Conservation (phyloP, 1,140 invertebrate species). For the Drosophila repletoides region DNA sequence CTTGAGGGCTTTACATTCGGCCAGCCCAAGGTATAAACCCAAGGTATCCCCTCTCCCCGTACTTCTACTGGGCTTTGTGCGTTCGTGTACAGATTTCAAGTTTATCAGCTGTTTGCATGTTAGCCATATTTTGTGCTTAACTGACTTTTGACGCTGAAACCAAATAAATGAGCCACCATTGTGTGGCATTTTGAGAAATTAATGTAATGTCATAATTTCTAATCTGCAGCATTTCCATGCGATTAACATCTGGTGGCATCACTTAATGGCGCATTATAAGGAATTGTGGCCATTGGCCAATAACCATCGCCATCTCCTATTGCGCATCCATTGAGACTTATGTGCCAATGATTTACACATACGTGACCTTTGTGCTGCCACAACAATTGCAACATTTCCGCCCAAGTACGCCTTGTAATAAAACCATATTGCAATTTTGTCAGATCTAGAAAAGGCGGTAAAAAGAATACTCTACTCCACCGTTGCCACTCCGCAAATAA, state of each 20-base stretch:
- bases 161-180: slow-evolving; percentile 42
- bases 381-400: slow-evolving; percentile 26
- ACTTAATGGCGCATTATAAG: slow-evolving; percentile 63
- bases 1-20: slow-evolving; percentile 20
- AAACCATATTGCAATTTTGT: slow-evolving; percentile 40
- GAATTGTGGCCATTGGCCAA: slow-evolving; percentile 44
- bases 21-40: slow-evolving; percentile 3
- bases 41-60: neutral
- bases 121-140: slow-evolving; percentile 64
- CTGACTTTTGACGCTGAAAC: slow-evolving; percentile 51
- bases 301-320: neutral
- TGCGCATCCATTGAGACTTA: slow-evolving; percentile 42
- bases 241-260: slow-evolving; percentile 71
- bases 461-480: neutral
- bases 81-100: slow-evolving; percentile 61
- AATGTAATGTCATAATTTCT: slow-evolving; percentile 79
- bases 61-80: slow-evolving; percentile 35
- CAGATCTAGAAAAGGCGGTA: neutral
- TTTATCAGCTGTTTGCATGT: slow-evolving; percentile 71
- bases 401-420: neutral
- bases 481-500: slow-evolving; percentile 20
- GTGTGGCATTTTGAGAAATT: slow-evolving; percentile 58
- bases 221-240: slow-evolving; percentile 76
- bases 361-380: slow-evolving; percentile 36
- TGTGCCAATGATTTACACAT: slow-evolving; percentile 33